phyloP scores from a whole-genome alignment of 2,113 vertebrate genomes.

The Steatornis caripensis region DNA sequence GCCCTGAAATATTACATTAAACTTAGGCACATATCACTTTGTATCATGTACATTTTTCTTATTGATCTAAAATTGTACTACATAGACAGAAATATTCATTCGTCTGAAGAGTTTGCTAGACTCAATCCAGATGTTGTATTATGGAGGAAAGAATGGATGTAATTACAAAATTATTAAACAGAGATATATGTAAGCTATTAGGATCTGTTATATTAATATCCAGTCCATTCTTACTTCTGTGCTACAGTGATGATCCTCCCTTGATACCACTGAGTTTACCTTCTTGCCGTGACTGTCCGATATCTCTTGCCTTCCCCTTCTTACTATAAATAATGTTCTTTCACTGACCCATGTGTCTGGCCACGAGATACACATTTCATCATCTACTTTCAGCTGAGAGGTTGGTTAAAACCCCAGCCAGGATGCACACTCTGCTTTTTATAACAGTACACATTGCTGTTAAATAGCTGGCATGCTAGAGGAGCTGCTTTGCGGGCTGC shows the following conservation, averaged over 20 bases:
- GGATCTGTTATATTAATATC: neutral
- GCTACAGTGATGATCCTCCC: neutral
- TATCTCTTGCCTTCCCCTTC: neutral
- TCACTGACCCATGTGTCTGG: neutral
- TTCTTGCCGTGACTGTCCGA: neutral
- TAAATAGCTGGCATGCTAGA: slow-evolving; percentile 12
- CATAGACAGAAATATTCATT: neutral
- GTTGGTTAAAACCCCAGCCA: slow-evolving; percentile 6
- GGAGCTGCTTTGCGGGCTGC: neutral
- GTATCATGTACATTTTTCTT: neutral
- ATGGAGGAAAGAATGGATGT: neutral
- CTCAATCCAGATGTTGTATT: neutral
- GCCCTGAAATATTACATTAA: neutral
- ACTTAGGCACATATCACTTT: neutral
- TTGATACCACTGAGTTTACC: neutral
- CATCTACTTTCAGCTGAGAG: neutral
- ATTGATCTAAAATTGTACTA: neutral
- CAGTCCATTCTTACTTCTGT: neutral
- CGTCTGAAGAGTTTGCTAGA: neutral
- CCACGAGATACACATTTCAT: neutral
- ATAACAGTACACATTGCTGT: neutral
- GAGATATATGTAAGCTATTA: neutral
- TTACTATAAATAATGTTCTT: neutral
- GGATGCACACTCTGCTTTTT: neutral
- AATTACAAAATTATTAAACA: neutral